A percentile compares a stretch with the other conserved stretches of the same genome.
Evolutionary conservation across 2,888 invertebrate genomes (phyloP).

Genomic region (Trissoscelio sp.): DNA sequence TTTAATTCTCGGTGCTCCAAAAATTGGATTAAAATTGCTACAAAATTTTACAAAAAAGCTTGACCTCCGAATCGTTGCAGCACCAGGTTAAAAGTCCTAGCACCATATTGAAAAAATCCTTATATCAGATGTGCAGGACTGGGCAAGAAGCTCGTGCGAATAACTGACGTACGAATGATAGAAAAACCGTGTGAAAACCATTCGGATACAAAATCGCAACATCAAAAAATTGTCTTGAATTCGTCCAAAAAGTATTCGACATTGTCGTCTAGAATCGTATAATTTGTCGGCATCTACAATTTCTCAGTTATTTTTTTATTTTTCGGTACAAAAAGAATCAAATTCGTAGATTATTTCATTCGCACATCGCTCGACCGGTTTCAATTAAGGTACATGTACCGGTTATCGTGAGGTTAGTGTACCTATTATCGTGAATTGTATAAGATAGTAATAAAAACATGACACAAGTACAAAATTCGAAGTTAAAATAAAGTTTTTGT

Average conservation of each 20-base stretch:
- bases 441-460: too few species aligned
- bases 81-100: conserved; percentile 74
- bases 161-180: conserved; percentile 61
- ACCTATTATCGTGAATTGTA: too few species aligned
- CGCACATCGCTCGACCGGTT: conserved; percentile 4
- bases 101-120: conserved; percentile 71
- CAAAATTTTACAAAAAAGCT: conserved; percentile 50
- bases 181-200: conserved; percentile 58
- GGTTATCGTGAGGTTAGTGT: too few species aligned
- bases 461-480: too few species aligned
- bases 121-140: conserved; percentile 60
- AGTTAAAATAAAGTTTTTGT: too few species aligned
- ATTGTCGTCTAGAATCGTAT: conserved; percentile 24
- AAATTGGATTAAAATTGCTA: too few species aligned
- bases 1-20: not conserved
- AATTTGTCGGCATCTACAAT: not conserved
- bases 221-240: conserved; percentile 44
- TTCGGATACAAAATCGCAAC: conserved; percentile 51
- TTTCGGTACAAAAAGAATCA: conserved; percentile 37
- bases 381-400: too few species aligned
- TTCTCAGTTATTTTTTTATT: not conserved
- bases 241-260: conserved; percentile 54
- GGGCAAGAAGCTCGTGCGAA: conserved; percentile 67
- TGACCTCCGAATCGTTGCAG: conserved; percentile 57
- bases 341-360: conserved; percentile 27